Conservation (phyloP, 2,888 invertebrate genomes). For the Lordiphosa fenestrarum region DNA sequence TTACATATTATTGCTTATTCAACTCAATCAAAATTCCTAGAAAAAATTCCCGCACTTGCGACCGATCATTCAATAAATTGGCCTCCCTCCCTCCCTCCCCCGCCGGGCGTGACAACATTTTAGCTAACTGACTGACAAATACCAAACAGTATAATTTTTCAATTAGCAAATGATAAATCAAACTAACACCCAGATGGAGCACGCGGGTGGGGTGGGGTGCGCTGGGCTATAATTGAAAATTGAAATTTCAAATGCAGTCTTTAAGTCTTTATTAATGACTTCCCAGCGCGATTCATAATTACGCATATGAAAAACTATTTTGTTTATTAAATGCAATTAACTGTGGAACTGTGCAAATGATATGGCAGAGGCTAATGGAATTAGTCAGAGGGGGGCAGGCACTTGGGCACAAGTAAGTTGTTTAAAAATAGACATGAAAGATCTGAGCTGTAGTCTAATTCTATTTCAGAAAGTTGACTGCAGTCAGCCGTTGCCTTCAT, state of each 20-base stretch:
- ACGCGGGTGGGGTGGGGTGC: slow-evolving; percentile 12
- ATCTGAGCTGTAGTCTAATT: not conserved
- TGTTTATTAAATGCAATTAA: slow-evolving; percentile 32
- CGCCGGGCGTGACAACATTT: slow-evolving; percentile 52
- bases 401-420: no score
- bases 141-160: slow-evolving; percentile 69
- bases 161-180: slow-evolving; percentile 75
- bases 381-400: not conserved
- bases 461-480: slow-evolving; percentile 1
- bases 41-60: slow-evolving; percentile 54
- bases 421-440: no score
- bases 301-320: slow-evolving; percentile 46
- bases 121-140: slow-evolving; percentile 70
- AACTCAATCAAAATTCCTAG: slow-evolving; percentile 72
- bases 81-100: slow-evolving; percentile 25
- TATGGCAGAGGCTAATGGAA: slow-evolving; percentile 3
- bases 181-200: slow-evolving; percentile 56
- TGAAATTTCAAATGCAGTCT: slow-evolving; percentile 57
- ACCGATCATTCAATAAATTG: slow-evolving; percentile 67
- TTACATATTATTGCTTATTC: slow-evolving; percentile 71
- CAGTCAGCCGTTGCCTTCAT: slow-evolving; percentile 46
- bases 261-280: slow-evolving; percentile 57
- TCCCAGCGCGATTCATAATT: slow-evolving; percentile 46
- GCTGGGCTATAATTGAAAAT: slow-evolving; percentile 26
- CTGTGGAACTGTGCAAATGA: slow-evolving; percentile 16